Conservation (phyloP, 1,140 invertebrate genomes). For the Platyscapa corneri region DNA sequence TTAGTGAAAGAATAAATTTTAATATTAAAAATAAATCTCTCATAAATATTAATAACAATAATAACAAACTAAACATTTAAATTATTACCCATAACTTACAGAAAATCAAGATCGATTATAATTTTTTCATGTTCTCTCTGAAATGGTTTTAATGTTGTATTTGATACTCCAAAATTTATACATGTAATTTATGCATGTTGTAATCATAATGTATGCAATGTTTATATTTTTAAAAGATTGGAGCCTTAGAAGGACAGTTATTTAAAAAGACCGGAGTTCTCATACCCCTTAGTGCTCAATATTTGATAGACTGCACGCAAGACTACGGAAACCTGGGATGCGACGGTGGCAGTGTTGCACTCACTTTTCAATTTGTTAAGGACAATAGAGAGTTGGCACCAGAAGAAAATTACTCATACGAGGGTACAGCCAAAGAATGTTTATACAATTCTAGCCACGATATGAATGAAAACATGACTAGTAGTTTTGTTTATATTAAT, state of each 20-base stretch:
- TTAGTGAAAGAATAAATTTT: no score
- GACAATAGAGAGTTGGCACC: constrained; percentile 92
- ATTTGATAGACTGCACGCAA: constrained; percentile 94
- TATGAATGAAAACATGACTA: constrained; percentile 73
- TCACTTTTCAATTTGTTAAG: constrained; percentile 93
- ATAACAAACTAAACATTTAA: no score
- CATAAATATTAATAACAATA: no score
- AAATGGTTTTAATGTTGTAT: no score
- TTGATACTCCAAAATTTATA: no score
- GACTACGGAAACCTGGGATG: constrained; percentile 96
- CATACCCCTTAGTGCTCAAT: constrained; percentile 96
- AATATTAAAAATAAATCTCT: no score
- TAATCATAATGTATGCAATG: no score
- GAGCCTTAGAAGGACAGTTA: constrained; percentile 95
- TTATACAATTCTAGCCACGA: constrained; percentile 59
- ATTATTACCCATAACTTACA: no score
- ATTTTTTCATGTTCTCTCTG: no score
- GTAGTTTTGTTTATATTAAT: constrained; percentile 87
- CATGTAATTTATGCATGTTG: neutral
- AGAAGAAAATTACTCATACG: constrained; percentile 91
- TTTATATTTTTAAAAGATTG: constrained; percentile 79
- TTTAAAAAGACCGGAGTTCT: constrained; percentile 89
- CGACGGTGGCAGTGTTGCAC: constrained; percentile 95
- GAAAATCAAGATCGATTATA: no score
- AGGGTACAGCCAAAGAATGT: constrained; percentile 84